Percentiles rank a stretch among this genome's conserved stretches.
phyloP scores from a whole-genome alignment of 53 echinoderm and acorn worm genomes.

The Pentamera pediparva region DNA sequence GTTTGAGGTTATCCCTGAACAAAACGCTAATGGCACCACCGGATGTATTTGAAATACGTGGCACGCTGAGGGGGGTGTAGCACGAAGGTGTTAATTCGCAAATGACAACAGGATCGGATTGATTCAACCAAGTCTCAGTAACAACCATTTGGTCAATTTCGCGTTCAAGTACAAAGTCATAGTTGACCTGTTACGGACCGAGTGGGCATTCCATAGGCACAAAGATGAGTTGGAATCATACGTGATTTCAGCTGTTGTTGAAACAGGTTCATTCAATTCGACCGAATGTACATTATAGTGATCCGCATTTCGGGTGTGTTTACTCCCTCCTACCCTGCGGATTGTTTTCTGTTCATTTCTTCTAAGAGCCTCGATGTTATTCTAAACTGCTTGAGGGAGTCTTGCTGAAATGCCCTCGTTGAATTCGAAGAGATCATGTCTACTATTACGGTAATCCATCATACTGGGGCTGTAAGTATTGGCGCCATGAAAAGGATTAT shows the following conservation, averaged over 20 bases:
- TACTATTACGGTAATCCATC: no score
- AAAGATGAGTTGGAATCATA: no score
- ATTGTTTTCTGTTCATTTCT: background rate
- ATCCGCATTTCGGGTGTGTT: no score
- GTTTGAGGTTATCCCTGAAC: background rate
- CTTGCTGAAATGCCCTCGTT: background rate
- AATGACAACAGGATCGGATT: background rate
- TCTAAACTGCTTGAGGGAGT: background rate
- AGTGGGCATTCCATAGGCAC: conserved; percentile 5
- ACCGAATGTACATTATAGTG: no score
- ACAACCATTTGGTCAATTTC: background rate
- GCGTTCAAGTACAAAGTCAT: background rate
- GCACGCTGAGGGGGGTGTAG: background rate
- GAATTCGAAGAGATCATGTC: background rate
- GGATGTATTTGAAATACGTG: background rate
- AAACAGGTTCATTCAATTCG: no score
- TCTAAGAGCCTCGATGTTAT: background rate
- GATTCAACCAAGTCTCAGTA: background rate
- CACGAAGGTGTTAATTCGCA: background rate
- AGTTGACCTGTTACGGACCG: background rate
- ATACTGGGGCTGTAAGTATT: no score
- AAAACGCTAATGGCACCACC: background rate
- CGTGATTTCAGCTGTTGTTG: no score
- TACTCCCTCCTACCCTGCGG: background rate
- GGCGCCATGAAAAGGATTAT: no score